Evolutionary conservation across 2,113 vertebrate genomes (phyloP).

Genomic region (sheep (Ovis aries)): DNA sequence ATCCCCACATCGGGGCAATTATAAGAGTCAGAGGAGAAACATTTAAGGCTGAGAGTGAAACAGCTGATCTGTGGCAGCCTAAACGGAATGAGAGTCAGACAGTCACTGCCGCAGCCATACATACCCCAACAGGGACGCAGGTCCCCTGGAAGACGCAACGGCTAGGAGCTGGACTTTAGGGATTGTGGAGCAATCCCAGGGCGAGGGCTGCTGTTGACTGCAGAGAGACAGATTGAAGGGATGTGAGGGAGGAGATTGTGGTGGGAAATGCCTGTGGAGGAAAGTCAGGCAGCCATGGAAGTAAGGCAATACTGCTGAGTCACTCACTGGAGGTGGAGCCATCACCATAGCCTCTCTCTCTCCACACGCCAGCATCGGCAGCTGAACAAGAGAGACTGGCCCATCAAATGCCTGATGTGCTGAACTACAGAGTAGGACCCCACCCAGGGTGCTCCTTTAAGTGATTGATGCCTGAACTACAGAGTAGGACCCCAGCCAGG

Average conservation of each 20-base stretch:
- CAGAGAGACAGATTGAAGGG: background rate
- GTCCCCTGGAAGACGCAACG: accelerated
- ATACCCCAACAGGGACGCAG: accelerated
- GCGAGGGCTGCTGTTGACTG: background rate
- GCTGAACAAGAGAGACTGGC: background rate
- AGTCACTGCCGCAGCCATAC: background rate
- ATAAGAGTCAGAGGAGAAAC: background rate
- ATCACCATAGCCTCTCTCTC: background rate
- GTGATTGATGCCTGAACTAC: too few species aligned
- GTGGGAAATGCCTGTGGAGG: background rate
- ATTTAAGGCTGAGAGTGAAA: background rate
- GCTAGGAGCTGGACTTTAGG: background rate
- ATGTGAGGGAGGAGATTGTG: background rate
- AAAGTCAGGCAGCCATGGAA: background rate
- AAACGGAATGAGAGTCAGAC: background rate
- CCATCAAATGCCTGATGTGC: background rate
- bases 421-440: background rate
- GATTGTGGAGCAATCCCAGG: background rate
- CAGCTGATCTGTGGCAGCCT: background rate
- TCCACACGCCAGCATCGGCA: background rate
- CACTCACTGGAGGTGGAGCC: background rate
- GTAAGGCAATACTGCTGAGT: background rate
- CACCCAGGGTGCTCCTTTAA: too few species aligned
- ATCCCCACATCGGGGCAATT: background rate
- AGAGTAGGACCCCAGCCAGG: too few species aligned